Evolutionary conservation across 2,888 invertebrate genomes (phyloP).

Genomic region (Aquatica leii): DNA sequence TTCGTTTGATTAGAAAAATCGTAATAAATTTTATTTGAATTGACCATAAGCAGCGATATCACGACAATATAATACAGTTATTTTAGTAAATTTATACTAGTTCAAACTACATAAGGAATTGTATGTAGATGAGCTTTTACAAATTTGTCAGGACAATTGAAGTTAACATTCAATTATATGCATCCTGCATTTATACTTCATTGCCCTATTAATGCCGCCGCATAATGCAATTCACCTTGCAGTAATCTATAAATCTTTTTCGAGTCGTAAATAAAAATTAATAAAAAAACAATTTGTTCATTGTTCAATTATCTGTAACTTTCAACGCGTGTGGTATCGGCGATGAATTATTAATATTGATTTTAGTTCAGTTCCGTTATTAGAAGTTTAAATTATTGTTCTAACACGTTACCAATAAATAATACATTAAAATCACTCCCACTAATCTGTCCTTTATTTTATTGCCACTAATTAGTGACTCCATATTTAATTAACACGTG

Average conservation of each 20-base stretch:
- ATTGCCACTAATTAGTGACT: too few relatives aligned
- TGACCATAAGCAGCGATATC: too few relatives aligned
- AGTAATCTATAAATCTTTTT: constrained; percentile 11
- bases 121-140: constrained; percentile 30
- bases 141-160: constrained; percentile 32
- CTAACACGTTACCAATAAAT: too few relatives aligned
- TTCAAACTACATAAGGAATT: constrained; percentile 22
- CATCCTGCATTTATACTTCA: constrained; percentile 22
- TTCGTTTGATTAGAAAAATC: too few relatives aligned
- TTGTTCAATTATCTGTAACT: constrained; percentile 6
- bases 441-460: too few relatives aligned
- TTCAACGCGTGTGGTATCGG: not conserved
- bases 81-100: constrained; percentile 27
- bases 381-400: too few relatives aligned
- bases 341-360: too few relatives aligned
- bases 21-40: too few relatives aligned
- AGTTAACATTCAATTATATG: constrained; percentile 30
- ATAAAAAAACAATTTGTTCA: constrained; percentile 1
- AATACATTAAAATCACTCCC: too few relatives aligned
- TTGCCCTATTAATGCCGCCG: constrained; percentile 17
- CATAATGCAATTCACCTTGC: constrained; percentile 10
- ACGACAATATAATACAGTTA: constrained; percentile 24
- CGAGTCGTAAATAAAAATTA: not conserved
- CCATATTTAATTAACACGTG: too few relatives aligned
- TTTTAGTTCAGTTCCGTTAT: too few relatives aligned